These are phyloP conservation scores for Lathronympha strigana DNA, from an alignment of 2,888 invertebrate genomes.

Conservation along the genomic window DNA sequence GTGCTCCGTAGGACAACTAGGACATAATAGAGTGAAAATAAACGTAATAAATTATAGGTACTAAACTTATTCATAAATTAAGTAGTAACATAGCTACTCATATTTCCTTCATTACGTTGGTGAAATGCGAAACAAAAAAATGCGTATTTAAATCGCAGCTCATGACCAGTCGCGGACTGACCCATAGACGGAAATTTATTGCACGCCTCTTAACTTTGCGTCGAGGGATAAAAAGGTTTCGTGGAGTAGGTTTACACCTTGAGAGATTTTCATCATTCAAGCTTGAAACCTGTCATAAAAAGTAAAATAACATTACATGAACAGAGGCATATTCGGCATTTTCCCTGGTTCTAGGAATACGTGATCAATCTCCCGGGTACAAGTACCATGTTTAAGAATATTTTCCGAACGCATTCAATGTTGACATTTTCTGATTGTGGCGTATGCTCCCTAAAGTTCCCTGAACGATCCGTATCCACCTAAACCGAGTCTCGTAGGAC, in stretches of 20 bases:
- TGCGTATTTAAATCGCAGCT: no score
- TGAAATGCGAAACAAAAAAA: no score
- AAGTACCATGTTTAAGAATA: background rate
- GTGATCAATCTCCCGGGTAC: background rate
- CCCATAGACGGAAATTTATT: background rate
- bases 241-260: background rate
- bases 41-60: no score
- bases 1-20: no score
- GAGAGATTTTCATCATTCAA: background rate
- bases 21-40: no score
- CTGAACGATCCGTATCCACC: conserved; percentile 1
- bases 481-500: conserved; percentile 5
- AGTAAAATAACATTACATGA: background rate
- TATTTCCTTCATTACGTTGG: no score
- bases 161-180: no score
- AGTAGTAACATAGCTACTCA: no score
- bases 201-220: background rate
- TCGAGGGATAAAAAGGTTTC: background rate
- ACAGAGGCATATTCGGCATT: background rate
- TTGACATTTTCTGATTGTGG: background rate
- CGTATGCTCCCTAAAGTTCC: background rate
- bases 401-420: conserved; percentile 2
- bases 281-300: background rate
- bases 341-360: background rate
- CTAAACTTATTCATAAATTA: no score